Base-by-base conservation (phyloP, 2,113 vertebrate genomes). In the Corythaixoides concolor region DNA sequence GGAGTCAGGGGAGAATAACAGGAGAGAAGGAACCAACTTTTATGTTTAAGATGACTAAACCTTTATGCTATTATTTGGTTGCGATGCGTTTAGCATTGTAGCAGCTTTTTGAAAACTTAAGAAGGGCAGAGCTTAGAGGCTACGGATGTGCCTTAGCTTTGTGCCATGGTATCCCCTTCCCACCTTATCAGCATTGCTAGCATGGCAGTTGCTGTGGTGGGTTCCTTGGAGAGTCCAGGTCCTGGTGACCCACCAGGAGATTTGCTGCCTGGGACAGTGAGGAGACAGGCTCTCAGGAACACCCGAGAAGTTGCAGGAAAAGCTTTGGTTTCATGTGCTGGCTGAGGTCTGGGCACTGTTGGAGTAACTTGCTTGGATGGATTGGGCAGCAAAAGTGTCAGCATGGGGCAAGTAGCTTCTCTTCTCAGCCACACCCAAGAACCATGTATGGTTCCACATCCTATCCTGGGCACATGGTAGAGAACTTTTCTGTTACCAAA, bases 121-220 rank as follows among this genome's bases (percentile, higher is more conserved):
- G 45, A 67, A 69, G 10, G 52, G 15, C 28, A 68, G 66, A 93
- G 19, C 23, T 85, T 35, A 37, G 49, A 60, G 33, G 47, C 43
- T 21, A 4, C 55, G 70, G 35, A 12, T 8, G 28, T 56, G 41
- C 27, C 11, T 70, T 17, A 49, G 22, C 15, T 15, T 56, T 68
- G 69, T 75, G 58, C 30, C 0, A 0, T 30, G 58, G 8, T 7
- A 30, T 4, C 6, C 30, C 12, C 14, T 58, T 30, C 10, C 33
- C 28, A 55, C 8, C 35, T 23, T 45, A 17, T 27, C 4, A 32
- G 50, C 32, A 12, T 4, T 43, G 9, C 14, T 12, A 20, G n/a
- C 0, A 3, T 1, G 3, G 16, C 4, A 11, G 23, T 3, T 3
- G 6, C 50, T 78, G 3, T 6, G 24, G 4, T 45, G 76, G n/a